phyloP scores from a whole-genome alignment of 1,140 invertebrate genomes.

The Scaptodrosophila lebanonensis region DNA sequence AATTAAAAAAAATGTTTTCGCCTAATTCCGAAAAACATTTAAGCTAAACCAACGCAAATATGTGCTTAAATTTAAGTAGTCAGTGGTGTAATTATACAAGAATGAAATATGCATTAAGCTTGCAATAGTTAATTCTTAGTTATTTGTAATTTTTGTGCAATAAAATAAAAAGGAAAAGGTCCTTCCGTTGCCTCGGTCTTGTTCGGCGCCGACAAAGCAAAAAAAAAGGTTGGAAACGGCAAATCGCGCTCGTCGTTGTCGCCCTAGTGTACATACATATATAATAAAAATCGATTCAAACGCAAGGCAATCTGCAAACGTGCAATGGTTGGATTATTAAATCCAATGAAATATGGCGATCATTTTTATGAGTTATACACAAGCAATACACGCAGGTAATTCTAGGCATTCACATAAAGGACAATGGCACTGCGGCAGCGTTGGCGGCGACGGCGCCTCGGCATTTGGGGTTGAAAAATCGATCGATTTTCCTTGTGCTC shows the following conservation, averaged over 20 bases:
- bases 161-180: conserved; percentile 40
- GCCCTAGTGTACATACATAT: conserved; percentile 22
- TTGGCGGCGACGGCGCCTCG: conserved; percentile 5
- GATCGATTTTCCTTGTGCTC: conserved; percentile 38
- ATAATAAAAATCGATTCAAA: conserved; percentile 56
- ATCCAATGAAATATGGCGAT: conserved; percentile 76
- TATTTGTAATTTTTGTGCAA: conserved; percentile 64
- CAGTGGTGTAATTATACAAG: conserved; percentile 36
- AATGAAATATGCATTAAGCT: conserved; percentile 48
- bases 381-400: conserved; percentile 70
- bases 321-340: conserved; percentile 70
- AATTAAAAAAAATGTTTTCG: conserved; percentile 23
- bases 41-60: neutral
- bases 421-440: conserved; percentile 14
- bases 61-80: conserved; percentile 8
- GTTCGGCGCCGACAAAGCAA: too few species aligned
- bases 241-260: conserved; percentile 5
- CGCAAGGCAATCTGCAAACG: conserved; percentile 17
- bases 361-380: conserved; percentile 76
- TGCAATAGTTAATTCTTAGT: conserved; percentile 65
- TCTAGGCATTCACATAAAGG: conserved; percentile 27
- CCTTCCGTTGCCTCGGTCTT: too few species aligned
- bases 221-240: conserved; percentile 16
- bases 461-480: conserved; percentile 60
- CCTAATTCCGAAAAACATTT: neutral